phyloP scores from a whole-genome alignment of 2,888 invertebrate genomes.

The Eumerus sabulonum region DNA sequence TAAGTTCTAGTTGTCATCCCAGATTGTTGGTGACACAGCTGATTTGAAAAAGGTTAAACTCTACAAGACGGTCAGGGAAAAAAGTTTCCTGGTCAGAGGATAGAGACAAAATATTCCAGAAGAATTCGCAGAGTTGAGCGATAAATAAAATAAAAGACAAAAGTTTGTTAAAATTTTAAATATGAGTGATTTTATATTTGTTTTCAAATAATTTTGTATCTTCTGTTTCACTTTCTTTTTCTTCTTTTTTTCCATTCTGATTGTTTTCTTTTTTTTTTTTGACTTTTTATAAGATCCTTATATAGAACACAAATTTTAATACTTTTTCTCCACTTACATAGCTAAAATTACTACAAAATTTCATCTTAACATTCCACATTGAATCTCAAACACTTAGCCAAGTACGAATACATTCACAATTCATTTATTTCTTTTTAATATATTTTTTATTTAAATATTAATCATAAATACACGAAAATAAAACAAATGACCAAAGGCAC shows the following conservation, averaged over 20 bases:
- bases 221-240: slow-evolving; percentile 6
- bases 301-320: slow-evolving; percentile 57
- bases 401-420: background rate
- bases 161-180: slow-evolving; percentile 18
- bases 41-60: too few species aligned
- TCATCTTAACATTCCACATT: slow-evolving; percentile 24
- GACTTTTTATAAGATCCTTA: slow-evolving; percentile 39
- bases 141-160: slow-evolving; percentile 22
- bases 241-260: slow-evolving; percentile 11
- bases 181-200: slow-evolving; percentile 30
- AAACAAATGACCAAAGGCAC: slow-evolving; percentile 17
- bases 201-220: slow-evolving; percentile 13
- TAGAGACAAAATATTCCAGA: too few species aligned
- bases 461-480: slow-evolving; percentile 17
- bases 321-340: slow-evolving; percentile 49
- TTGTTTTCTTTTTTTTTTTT: slow-evolving; percentile 21
- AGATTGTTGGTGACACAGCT: too few species aligned
- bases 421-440: slow-evolving; percentile 3
- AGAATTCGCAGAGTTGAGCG: too few species aligned
- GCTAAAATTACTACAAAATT: slow-evolving; percentile 20
- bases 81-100: too few species aligned
- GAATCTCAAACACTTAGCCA: background rate
- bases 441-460: slow-evolving; percentile 18
- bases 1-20: too few species aligned
- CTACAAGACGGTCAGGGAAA: too few species aligned